phyloP scores from a whole-genome alignment of 1,140 invertebrate genomes.

The Lepidotrigona ventralis region DNA sequence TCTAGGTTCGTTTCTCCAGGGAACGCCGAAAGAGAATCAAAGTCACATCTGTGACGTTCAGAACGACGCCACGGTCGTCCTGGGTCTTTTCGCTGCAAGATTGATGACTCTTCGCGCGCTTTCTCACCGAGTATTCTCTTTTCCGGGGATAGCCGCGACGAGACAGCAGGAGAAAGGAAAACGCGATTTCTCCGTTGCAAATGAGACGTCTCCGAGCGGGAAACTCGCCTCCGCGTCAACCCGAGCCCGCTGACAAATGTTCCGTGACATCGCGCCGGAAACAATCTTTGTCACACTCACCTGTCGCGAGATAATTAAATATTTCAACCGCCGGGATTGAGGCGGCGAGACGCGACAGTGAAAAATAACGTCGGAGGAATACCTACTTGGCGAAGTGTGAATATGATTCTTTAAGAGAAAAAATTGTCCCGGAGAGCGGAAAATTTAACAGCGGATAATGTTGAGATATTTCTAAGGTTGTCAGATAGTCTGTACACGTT shows the following conservation, averaged over 20 bases:
- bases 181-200: slow-evolving; percentile 59
- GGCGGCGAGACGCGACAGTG: background rate
- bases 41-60: slow-evolving; percentile 76
- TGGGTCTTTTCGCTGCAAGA: slow-evolving; percentile 67
- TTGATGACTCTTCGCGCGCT: slow-evolving; percentile 62
- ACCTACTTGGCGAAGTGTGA: background rate
- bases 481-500: background rate
- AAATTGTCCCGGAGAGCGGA: background rate
- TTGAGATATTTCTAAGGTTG: background rate
- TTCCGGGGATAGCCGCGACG: background rate
- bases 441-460: background rate
- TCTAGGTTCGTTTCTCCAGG: slow-evolving; percentile 70
- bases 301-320: slow-evolving; percentile 23
- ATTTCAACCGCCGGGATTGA: background rate
- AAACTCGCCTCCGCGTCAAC: slow-evolving; percentile 37
- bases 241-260: slow-evolving; percentile 59
- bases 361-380: background rate
- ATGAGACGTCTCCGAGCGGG: slow-evolving; percentile 56
- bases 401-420: background rate
- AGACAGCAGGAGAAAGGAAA: slow-evolving; percentile 60
- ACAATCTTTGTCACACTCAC: slow-evolving; percentile 41
- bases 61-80: slow-evolving; percentile 62
- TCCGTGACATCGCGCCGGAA: slow-evolving; percentile 47
- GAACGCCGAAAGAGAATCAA: slow-evolving; percentile 74
- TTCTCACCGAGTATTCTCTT: slow-evolving; percentile 36